phyloP scores from a whole-genome alignment of 1,140 invertebrate genomes.

The Sycobia sp. region DNA sequence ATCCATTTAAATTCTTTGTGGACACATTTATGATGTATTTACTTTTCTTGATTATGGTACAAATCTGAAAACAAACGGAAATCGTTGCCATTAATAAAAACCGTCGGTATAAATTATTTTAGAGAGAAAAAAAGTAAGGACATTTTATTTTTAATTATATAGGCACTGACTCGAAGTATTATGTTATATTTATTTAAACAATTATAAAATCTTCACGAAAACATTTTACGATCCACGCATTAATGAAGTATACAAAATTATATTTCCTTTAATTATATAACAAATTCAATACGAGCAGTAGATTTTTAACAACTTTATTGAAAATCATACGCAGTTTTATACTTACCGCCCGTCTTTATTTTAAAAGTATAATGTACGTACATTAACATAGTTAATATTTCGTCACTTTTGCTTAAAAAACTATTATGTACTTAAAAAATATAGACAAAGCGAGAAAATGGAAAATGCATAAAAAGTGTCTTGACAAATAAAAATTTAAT shows the following conservation, averaged over 20 bases:
- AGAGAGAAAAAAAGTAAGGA: background rate
- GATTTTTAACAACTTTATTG: slow-evolving; percentile 5
- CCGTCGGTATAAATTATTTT: too few species aligned
- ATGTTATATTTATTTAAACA: slow-evolving; percentile 1
- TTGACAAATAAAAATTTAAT: slow-evolving; percentile 37
- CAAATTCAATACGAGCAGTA: background rate
- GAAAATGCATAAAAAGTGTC: slow-evolving; percentile 28
- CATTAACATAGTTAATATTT: background rate
- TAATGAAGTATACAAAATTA: background rate
- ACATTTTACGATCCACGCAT: background rate
- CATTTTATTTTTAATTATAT: background rate
- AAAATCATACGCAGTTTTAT: slow-evolving; percentile 7
- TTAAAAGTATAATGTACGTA: background rate
- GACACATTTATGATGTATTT: slow-evolving; percentile 56
- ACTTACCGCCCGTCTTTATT: slow-evolving; percentile 27
- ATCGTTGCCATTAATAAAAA: slow-evolving; percentile 22
- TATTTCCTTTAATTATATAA: background rate
- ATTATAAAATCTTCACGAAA: background rate
- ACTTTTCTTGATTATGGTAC: slow-evolving; percentile 57
- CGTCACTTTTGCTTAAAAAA: background rate
- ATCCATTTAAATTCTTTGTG: slow-evolving; percentile 53
- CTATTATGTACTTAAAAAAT: slow-evolving; percentile 4
- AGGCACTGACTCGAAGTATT: background rate
- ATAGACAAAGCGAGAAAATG: slow-evolving; percentile 14
- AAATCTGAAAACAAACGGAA: slow-evolving; percentile 54